Evolutionary conservation across 2,797 vertebrate genomes (phyloP), one percentile per base, ranked within the genome.

Genomic region (Aplochiton taeniatus): DNA sequence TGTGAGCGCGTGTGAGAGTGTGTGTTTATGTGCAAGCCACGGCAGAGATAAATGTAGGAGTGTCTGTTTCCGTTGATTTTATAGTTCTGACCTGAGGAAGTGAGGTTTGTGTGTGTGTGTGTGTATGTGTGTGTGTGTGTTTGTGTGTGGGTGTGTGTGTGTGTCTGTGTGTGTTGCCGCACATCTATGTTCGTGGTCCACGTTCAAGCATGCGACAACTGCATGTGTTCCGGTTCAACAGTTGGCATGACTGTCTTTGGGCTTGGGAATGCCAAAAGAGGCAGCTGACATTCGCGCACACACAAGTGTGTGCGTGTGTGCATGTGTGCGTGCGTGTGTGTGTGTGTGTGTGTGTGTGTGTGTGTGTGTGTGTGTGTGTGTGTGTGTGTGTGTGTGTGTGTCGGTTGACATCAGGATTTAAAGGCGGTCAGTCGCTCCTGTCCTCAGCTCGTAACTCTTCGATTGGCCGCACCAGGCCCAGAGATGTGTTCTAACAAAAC

Each of bases 401-500:
- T 71, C 67, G 54, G 78, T 65, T 81, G 83, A 86, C 81, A 87
- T 69, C 31, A 6, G 31, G 82, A 85, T 84, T 85, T 83, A 82
- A 31, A 69, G 64, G 73, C 64, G 11, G 19, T 70, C 81, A 65
- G 74, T 77, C 47, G 68, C 42, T 75, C 67, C 71, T 79, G 73
- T 85, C 81, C 68, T 72, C 74, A 42, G 64, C 74, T 83, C 74
- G 1, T 85, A 83, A 85, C 66, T 84, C 75, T 19, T 31, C 9
- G 51, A 63, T 7, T 11, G 43, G 20, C 0, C 8, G 42, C 66
- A 53, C 50, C n/a, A 48, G 19, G 46, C 46, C 42, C 19, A 42
- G 50, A 50, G 16, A 61, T 6, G 11, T 16, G 8, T 42, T 14
- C 13, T 8, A 57, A 57, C 31, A 9, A 2, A 3, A 6, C 31